These are phyloP conservation scores for Heliconius congener DNA, from an alignment of 1,140 invertebrate species.

Conservation along the genomic window DNA sequence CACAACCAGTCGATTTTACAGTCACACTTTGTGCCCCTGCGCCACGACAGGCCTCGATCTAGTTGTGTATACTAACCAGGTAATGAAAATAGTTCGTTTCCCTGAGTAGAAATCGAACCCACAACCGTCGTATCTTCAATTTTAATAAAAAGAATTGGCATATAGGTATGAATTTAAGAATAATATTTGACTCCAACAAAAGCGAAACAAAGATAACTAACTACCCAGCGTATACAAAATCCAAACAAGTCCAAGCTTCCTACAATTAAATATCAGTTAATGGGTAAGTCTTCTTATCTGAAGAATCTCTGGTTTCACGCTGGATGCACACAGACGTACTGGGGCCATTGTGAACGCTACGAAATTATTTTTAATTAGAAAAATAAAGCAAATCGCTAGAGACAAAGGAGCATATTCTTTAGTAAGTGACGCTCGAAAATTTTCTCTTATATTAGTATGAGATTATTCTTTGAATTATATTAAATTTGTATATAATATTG, in stretches of 20 bases:
- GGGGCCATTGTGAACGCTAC: slow-evolving; percentile 1
- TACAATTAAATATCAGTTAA: slow-evolving; percentile 14
- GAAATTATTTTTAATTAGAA: slow-evolving; percentile 11
- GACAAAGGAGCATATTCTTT: slow-evolving; percentile 1
- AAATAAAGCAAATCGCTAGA: slow-evolving; percentile 5
- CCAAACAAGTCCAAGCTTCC: neutral
- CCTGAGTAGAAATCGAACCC: too few species aligned
- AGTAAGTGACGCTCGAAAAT: slow-evolving; percentile 1
- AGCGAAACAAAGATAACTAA: neutral
- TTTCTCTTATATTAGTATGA: slow-evolving; percentile 1
- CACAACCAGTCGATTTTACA: too few species aligned
- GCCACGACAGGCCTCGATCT: too few species aligned
- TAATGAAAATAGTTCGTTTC: too few species aligned
- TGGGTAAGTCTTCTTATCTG: slow-evolving; percentile 12
- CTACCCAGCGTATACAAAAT: neutral
- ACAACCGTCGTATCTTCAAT: too few species aligned
- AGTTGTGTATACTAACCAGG: too few species aligned
- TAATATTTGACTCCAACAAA: neutral
- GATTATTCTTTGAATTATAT: neutral
- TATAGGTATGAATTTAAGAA: neutral
- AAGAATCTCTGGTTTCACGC: neutral
- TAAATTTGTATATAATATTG: neutral
- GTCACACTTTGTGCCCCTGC: too few species aligned
- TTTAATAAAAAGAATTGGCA: too few species aligned
- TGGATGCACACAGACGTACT: slow-evolving; percentile 7